phyloP scores from a whole-genome alignment of 2,113 vertebrate genomes.

The Neofelis nebulosa region DNA sequence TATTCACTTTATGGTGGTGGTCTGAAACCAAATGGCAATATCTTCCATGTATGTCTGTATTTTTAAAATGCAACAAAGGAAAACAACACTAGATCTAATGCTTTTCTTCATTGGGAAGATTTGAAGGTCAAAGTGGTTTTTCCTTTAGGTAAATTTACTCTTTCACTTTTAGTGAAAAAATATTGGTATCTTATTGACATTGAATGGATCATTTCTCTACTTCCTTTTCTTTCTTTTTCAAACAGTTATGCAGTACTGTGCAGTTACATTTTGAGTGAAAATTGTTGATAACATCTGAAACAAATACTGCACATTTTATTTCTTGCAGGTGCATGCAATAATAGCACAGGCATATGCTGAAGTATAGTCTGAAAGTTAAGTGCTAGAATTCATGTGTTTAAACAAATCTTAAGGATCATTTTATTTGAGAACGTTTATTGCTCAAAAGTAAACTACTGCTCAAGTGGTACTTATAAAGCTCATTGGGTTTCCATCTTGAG shows the following conservation, averaged over 20 bases:
- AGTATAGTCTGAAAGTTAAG: background rate
- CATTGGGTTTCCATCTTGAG: background rate
- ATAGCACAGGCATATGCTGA: background rate
- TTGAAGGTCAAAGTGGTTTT: background rate
- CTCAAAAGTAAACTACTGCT: slow-evolving; percentile 10
- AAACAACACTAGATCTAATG: background rate
- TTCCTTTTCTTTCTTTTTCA: background rate
- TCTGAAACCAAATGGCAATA: background rate
- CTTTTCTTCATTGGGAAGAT: background rate
- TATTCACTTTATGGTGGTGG: background rate
- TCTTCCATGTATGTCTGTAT: background rate
- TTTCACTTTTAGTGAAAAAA: background rate
- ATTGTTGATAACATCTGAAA: background rate
- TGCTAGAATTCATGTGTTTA: background rate
- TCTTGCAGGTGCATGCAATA: background rate
- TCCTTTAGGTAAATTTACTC: background rate
- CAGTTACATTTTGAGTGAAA: background rate
- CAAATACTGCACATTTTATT: background rate
- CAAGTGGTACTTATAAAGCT: background rate
- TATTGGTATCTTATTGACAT: background rate
- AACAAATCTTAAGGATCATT: background rate
- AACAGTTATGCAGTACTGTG: background rate
- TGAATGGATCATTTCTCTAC: background rate
- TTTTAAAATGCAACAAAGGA: background rate
- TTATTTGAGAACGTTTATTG: slow-evolving; percentile 16